phyloP scores from a whole-genome alignment of 1,140 invertebrate species.

The Metopolophium dirhodum region DNA sequence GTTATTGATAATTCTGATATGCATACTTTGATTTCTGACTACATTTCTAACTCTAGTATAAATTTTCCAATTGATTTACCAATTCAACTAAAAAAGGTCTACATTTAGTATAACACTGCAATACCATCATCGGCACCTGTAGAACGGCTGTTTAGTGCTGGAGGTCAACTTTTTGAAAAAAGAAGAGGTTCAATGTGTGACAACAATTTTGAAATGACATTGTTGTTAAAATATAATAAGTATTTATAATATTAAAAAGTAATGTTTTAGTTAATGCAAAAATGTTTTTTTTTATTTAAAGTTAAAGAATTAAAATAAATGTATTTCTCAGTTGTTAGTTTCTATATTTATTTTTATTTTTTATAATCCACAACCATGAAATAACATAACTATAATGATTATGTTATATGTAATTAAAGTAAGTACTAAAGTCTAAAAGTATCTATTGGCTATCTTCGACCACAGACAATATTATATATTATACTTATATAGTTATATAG shows the following conservation, averaged over 20 bases:
- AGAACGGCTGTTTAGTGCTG: neutral
- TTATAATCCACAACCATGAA: too few species aligned
- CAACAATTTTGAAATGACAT: constrained; percentile 12
- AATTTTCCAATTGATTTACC: neutral
- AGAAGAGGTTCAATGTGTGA: neutral
- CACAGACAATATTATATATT: too few species aligned
- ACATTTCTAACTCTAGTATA: neutral
- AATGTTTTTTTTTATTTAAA: too few species aligned
- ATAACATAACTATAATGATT: too few species aligned
- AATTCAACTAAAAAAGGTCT: neutral
- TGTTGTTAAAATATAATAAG: constrained; percentile 28
- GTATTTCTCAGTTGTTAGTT: too few species aligned
- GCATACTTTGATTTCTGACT: neutral
- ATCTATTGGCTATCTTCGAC: too few species aligned
- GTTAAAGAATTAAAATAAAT: too few species aligned
- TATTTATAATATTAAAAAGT: neutral
- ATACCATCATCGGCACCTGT: constrained; percentile 20
- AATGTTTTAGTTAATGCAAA: too few species aligned
- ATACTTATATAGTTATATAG: too few species aligned
- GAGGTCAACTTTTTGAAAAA: neutral
- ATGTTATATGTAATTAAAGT: too few species aligned
- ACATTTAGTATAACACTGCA: neutral
- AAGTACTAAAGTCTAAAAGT: too few species aligned
- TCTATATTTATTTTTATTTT: too few species aligned
- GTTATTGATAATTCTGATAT: neutral